Percentiles rank a stretch among this genome's conserved stretches.
These are phyloP conservation scores for Turnix velox DNA, from an alignment of 2,113 vertebrate species.

Conservation along the genomic window DNA sequence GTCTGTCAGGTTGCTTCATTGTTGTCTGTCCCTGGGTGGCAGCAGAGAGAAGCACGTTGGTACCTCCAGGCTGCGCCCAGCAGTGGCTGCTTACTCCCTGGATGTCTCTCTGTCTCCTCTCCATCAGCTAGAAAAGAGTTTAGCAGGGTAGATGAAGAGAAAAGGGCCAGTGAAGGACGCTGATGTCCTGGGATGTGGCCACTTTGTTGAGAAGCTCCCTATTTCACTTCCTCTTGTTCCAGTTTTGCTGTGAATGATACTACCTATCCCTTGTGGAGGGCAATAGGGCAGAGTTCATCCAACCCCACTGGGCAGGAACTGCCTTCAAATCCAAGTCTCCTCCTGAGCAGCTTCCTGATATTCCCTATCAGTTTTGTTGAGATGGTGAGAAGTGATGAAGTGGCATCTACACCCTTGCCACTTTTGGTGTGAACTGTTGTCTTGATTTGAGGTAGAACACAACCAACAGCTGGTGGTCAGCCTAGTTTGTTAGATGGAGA, in stretches of 20 bases:
- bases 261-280: not conserved
- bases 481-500: not conserved
- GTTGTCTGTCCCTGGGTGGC: not conserved
- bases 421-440: accelerated
- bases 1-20: not conserved
- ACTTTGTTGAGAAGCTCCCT: not conserved
- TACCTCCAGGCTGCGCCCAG: not conserved
- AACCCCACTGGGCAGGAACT: not conserved
- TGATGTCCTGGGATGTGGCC: not conserved
- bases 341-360: too few species aligned
- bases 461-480: accelerated
- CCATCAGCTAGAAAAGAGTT: not conserved
- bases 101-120: not conserved
- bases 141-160: not conserved
- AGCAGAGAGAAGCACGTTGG: not conserved
- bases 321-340: not conserved
- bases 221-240: not conserved
- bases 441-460: not conserved
- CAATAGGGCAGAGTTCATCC: not conserved
- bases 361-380: too few species aligned
- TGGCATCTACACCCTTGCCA: accelerated
- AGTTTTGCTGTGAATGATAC: not conserved
- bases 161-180: not conserved
- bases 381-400: not conserved
- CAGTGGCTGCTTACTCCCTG: not conserved